Conservation (phyloP, 2,888 invertebrate species). For the Leptopilina syphax region DNA sequence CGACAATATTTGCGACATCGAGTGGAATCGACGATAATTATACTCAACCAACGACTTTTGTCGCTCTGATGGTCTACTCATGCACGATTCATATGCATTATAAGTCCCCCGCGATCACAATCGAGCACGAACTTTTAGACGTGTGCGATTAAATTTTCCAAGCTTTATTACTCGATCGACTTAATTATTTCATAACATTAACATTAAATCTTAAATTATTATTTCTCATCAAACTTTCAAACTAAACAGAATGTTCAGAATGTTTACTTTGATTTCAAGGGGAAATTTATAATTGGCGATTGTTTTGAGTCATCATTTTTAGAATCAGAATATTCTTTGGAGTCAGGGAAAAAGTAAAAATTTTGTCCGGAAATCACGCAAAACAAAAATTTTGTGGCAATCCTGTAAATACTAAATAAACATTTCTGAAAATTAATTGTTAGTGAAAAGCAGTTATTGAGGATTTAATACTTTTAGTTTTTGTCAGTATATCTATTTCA, state of each 20-base stretch:
- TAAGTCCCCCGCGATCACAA: conserved; percentile 13
- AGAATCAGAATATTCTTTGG: no score
- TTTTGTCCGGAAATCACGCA: no score
- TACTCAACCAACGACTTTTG: conserved; percentile 35
- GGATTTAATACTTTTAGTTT: neutral
- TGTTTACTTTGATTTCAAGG: no score
- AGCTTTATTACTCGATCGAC: conserved; percentile 17
- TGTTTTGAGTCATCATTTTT: no score
- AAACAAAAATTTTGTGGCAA: no score
- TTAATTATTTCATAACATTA: conserved; percentile 1
- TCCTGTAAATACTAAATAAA: no score
- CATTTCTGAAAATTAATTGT: no score
- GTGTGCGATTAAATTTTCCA: neutral
- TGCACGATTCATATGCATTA: conserved; percentile 29
- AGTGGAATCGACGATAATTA: conserved; percentile 38
- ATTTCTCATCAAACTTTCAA: neutral
- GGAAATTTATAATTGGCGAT: no score
- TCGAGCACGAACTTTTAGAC: conserved; percentile 8
- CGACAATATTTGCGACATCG: conserved; percentile 39
- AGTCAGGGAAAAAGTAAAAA: no score
- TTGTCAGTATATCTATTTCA: no score
- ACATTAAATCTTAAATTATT: conserved; percentile 1
- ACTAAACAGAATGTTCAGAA: neutral
- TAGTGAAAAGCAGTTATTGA: no score
- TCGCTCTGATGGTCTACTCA: conserved; percentile 33